phyloP scores from a whole-genome alignment of 1,140 invertebrate genomes.

The Musca domestica region DNA sequence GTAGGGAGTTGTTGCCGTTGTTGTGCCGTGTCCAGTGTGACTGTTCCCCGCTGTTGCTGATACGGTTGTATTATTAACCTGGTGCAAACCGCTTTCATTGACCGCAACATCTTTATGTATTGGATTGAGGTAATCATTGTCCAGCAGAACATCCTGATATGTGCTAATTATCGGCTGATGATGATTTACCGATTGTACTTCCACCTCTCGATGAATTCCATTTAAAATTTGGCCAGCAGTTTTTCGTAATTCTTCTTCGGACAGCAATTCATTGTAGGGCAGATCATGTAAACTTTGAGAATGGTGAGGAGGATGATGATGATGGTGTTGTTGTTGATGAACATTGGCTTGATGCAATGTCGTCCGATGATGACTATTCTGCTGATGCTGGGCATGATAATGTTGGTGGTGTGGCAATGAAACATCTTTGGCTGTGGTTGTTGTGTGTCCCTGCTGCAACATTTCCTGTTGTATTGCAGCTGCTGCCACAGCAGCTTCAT shows the following conservation, averaged over 20 bases:
- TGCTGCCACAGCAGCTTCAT: constrained; percentile 45
- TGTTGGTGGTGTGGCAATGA: constrained; percentile 22
- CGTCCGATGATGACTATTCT: no score
- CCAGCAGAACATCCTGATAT: constrained; percentile 48
- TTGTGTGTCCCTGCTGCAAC: constrained; percentile 25
- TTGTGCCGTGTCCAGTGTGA: background rate
- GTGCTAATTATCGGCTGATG: constrained; percentile 46
- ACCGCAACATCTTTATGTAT: constrained; percentile 54
- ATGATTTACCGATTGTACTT: constrained; percentile 54
- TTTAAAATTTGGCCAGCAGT: constrained; percentile 56
- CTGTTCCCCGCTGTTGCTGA: background rate
- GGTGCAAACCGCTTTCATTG: constrained; percentile 52
- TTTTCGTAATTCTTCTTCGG: constrained; percentile 50
- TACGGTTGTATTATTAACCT: background rate
- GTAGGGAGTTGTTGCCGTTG: constrained; percentile 35
- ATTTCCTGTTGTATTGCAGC: constrained; percentile 46
- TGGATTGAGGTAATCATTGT: constrained; percentile 56
- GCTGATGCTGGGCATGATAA: constrained; percentile 13
- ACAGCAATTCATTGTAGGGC: constrained; percentile 47
- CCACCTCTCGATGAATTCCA: constrained; percentile 54
- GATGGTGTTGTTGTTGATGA: constrained; percentile 25
- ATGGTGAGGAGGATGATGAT: constrained; percentile 5
- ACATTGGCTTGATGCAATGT: constrained; percentile 1
- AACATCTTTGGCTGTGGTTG: background rate
- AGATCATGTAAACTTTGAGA: constrained; percentile 27